phyloP scores from a whole-genome alignment of 2,888 invertebrate species.

The Eristalis tenax region DNA sequence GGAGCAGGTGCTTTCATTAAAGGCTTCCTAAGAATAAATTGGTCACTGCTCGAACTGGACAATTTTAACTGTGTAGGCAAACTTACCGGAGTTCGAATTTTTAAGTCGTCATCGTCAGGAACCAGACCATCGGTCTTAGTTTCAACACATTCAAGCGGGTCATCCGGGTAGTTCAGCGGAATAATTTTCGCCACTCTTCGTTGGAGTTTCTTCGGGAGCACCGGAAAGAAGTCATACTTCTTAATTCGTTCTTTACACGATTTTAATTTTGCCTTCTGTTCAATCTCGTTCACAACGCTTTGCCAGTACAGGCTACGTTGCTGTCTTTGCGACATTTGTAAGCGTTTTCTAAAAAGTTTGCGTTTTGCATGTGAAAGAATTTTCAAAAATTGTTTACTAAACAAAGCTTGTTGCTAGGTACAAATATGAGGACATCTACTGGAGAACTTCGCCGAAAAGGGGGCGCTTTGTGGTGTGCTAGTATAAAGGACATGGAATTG shows the following conservation, averaged over 20 bases:
- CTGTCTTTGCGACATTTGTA: conserved; percentile 12
- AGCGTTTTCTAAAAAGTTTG: background rate
- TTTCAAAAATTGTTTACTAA: background rate
- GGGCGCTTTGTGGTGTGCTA: background rate
- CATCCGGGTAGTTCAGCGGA: conserved; percentile 75
- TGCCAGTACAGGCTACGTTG: conserved; percentile 76
- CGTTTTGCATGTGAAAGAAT: background rate
- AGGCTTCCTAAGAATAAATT: conserved; percentile 42
- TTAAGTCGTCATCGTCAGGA: conserved; percentile 59
- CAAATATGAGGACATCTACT: background rate
- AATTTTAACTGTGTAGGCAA: background rate
- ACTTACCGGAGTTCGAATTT: conserved; percentile 69
- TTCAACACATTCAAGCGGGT: background rate
- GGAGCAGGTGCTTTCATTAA: conserved; percentile 78
- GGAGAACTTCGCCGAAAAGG: background rate
- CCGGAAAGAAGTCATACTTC: conserved; percentile 76
- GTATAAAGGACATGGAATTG: background rate
- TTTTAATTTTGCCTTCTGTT: conserved; percentile 72
- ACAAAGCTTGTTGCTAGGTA: background rate
- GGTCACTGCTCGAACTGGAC: background rate
- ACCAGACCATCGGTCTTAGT: conserved; percentile 69
- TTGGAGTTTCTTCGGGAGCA: conserved; percentile 76
- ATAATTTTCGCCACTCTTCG: conserved; percentile 77
- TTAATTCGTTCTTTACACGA: conserved; percentile 62
- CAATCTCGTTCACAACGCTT: conserved; percentile 76